Evolutionary conservation across 2,888 invertebrate genomes (phyloP), one percentile per base, ranked within the genome.

Genomic region (Machimus atricapillus): DNA sequence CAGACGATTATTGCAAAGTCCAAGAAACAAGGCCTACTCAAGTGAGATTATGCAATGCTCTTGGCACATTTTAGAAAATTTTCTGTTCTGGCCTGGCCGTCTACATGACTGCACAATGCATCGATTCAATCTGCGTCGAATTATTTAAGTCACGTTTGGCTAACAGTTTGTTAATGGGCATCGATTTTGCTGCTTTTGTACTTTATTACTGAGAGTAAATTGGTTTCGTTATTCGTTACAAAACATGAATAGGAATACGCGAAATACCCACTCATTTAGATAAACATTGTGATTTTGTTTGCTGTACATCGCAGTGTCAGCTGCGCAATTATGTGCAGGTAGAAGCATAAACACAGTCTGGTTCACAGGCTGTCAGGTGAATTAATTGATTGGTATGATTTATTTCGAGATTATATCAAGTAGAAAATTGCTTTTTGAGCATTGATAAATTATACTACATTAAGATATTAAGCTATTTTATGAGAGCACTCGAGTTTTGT

Each of bases 11-110:
- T 40, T 78, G 43, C 78, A 19, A 78, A 43, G 78, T 78, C 37
- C 43, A 78, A 78, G 78, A 78, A 78, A 78, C 40, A 43, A 78
- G 78, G 78, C 78, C 78, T 43, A 78, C 19, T 19, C 78, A 46
- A 78, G 46, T 43, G 12, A 27, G 12, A 40, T 78, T 78, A 78
- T 78, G 78, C 43, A 78, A 78, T 8, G 78, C 37, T 78, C 78
- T 78, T 78, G 78, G 78, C 78, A 78, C 43, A 43, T 78, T 78
- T 66, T 27, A 66, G 66, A 66, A 66, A 66, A 66, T 66, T 12
- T n/a, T 66, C 66, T 66, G 66, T 66, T 66, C 66, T 66, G 66
- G 12, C 66, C 66, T 27, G 12, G 9, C 27, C 66, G 66, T 66
- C 19, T 66, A 66, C 66, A 66, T 66, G 66, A 19, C 66, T 66